Conservation (phyloP, 1,140 invertebrate species). For the Lerema accius region DNA sequence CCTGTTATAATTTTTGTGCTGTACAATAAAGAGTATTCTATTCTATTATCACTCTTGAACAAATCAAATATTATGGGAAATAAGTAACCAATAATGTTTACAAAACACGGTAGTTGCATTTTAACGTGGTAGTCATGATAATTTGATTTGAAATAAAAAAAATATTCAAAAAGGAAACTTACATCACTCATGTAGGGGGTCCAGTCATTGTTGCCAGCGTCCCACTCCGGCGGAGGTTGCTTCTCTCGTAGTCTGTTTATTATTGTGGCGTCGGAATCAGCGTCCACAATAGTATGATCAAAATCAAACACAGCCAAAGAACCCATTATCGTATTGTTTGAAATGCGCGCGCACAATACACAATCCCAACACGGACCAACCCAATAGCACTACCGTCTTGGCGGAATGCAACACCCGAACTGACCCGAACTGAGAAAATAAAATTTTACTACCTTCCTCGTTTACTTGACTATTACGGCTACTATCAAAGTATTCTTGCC, state of each 20-base stretch:
- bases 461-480: neutral
- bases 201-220: conserved; percentile 63
- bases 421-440: no score
- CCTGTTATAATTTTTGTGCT: no score
- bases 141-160: no score
- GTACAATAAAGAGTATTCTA: no score
- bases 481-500: conserved; percentile 26
- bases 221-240: conserved; percentile 70
- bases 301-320: conserved; percentile 75
- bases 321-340: conserved; percentile 48
- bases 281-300: conserved; percentile 72
- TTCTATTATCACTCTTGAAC: no score
- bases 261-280: conserved; percentile 72
- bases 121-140: no score
- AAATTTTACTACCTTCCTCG: neutral
- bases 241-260: conserved; percentile 69
- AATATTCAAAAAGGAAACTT: conserved; percentile 43
- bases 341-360: conserved; percentile 47
- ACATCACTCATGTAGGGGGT: conserved; percentile 77
- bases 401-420: conserved; percentile 3
- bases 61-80: no score
- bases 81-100: no score
- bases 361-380: conserved; percentile 6
- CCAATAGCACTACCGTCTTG: neutral
- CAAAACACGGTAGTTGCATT: no score